Evolutionary conservation across 2,888 invertebrate species (phyloP).

Genomic region (Hemithea aestivaria): DNA sequence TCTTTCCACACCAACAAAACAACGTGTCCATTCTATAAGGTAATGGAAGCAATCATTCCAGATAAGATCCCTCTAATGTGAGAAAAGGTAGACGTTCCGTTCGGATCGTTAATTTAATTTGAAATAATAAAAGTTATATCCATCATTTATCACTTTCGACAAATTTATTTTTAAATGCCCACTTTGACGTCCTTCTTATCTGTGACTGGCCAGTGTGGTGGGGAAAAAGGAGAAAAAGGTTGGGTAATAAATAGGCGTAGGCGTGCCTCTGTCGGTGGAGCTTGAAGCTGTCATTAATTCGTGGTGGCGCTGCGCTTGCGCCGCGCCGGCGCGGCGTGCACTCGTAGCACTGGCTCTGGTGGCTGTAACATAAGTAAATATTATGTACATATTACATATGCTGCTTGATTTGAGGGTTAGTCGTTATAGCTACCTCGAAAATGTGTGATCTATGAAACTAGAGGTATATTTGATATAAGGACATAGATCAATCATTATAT

Average conservation of each 20-base stretch:
- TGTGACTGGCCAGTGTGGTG: conserved; percentile 56
- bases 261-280: conserved; percentile 57
- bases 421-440: no score
- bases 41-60: conserved; percentile 78
- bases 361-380: background rate
- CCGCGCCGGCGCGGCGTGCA: no score
- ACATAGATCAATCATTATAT: no score
- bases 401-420: conserved; percentile 3
- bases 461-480: no score
- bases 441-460: no score
- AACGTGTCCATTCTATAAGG: conserved; percentile 69
- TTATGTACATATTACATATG: no score
- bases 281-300: conserved; percentile 21
- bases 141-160: conserved; percentile 78
- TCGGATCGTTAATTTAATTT: conserved; percentile 77
- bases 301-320: conserved; percentile 24
- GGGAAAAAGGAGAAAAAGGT: conserved; percentile 55
- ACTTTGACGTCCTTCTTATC: conserved; percentile 68
- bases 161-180: conserved; percentile 78
- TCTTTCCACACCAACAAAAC: conserved; percentile 68
- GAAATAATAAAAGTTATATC: conserved; percentile 78
- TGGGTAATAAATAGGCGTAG: conserved; percentile 59
- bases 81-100: conserved; percentile 73
- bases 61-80: conserved; percentile 78
- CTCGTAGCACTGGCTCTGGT: conserved; percentile 10